Evolutionary conservation across 2,797 vertebrate species (phyloP), one percentile per base, ranked within the genome.

Genomic region (Acropternis orthonyx): DNA sequence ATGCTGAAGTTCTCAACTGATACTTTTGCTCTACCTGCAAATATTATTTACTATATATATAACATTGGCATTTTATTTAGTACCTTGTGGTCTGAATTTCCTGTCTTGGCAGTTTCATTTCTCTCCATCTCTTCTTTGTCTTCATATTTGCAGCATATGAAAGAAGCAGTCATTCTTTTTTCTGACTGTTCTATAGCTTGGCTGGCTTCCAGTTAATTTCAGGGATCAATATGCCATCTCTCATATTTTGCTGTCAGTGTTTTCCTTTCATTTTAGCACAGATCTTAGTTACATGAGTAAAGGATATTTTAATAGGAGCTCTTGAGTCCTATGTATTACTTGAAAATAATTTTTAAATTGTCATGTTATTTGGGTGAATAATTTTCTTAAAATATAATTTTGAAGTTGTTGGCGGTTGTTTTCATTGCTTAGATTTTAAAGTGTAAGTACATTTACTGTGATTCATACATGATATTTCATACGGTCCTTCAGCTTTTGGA

Each of bases 1-100:
- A 79, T 88, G 79, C 76, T 51, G 67, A 94, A 82, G 52, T 90
- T 92, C 58, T 92, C 76, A 73, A 52, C 48, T 73, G 66, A 84
- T 88, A 61, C 52, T 49, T 76, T 69, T 76, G 12, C 22, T 89
- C 54, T 65, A 73, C 77, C 80, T 96, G 62, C 17, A 84, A 55
- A 75, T 94, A 55, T 90, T 41, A 88, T 86, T 92, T 79, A 34
- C 46, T 84, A 27, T 62, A 48, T 78, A 37, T 78, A 39, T 72
- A 90, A 92, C n/a, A 7, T 2, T 19, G 59, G 43, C 34, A 5
- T 51, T 73, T 77, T 91, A 84, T 92, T 94, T 71, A 73, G 32
- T 80, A 66, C 26, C 28, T 30, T 76, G 32, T 79, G 66, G 55
- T 58, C 69, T 94, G 51, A 86, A 55, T 80, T 86, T 81, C 22